phyloP scores from a whole-genome alignment of 92 coral and sea anemone genomes.

The Zoanthus sociatus region DNA sequence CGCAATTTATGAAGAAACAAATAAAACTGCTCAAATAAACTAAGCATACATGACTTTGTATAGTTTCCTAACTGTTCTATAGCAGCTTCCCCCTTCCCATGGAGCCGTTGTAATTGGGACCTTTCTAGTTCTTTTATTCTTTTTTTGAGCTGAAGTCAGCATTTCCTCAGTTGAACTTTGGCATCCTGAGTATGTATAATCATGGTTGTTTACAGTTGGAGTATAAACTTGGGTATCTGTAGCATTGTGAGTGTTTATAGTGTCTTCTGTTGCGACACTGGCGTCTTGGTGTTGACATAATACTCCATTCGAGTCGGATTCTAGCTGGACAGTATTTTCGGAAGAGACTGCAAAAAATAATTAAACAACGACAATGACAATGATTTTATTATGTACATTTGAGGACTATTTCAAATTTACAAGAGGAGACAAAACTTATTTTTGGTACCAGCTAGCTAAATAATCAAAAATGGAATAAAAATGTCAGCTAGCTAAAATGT shows the following conservation, averaged over 20 bases:
- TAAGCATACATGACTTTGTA: slow-evolving; percentile 40
- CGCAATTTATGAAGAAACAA: slow-evolving; percentile 49
- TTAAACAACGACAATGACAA: slow-evolving; percentile 14
- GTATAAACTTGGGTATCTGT: slow-evolving; percentile 15
- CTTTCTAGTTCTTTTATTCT: slow-evolving; percentile 5
- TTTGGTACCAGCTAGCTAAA: slow-evolving; percentile 2
- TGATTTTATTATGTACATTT: slow-evolving; percentile 14
- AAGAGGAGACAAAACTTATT: background rate
- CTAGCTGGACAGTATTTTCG: slow-evolving; percentile 4
- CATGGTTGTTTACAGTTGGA: slow-evolving; percentile 5
- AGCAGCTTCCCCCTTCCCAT: background rate
- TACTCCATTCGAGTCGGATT: slow-evolving; percentile 1
- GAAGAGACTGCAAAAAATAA: background rate
- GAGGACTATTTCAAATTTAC: background rate
- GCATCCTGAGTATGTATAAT: slow-evolving; percentile 12
- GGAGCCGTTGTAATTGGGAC: slow-evolving; percentile 1
- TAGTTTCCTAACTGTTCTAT: slow-evolving; percentile 25
- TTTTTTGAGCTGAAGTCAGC: slow-evolving; percentile 12
- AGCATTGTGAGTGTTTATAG: slow-evolving; percentile 3
- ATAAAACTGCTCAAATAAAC: slow-evolving; percentile 62
- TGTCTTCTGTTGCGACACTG: background rate
- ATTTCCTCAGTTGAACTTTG: slow-evolving; percentile 5
- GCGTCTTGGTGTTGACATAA: background rate
- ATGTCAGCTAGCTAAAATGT: background rate
- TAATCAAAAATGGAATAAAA: background rate